These are phyloP conservation scores for Melanerpes aurifrons DNA, from an alignment of 2,113 vertebrate species.

Conservation along the genomic window DNA sequence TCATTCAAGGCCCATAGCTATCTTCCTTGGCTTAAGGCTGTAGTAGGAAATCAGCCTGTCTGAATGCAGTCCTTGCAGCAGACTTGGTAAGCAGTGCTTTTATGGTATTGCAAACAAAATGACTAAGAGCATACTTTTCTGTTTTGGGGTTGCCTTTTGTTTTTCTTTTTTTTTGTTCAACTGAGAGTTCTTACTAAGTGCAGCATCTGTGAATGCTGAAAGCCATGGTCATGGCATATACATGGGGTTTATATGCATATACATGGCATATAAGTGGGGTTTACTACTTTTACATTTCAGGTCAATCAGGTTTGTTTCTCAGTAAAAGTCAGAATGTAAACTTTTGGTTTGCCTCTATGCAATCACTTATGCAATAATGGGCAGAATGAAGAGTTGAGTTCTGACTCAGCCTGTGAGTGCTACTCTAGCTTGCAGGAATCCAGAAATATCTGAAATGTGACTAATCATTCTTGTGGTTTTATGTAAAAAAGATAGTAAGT, in stretches of 20 bases:
- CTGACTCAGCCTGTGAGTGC: constrained; percentile 34
- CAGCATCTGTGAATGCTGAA: neutral
- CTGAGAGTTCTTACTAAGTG: neutral
- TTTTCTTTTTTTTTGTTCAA: neutral
- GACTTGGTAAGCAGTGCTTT: neutral
- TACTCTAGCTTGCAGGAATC: constrained; percentile 34
- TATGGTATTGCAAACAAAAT: neutral
- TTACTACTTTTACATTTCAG: neutral
- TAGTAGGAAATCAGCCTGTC: neutral
- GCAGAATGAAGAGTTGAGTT: constrained; percentile 3
- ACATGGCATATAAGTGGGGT: neutral
- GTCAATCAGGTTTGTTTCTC: neutral
- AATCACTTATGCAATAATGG: neutral
- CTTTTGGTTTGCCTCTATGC: neutral
- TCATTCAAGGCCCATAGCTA: neutral
- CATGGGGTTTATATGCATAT: no score
- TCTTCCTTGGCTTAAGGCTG: neutral
- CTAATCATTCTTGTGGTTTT: constrained; percentile 41
- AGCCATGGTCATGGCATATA: neutral
- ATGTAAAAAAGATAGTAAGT: constrained; percentile 17
- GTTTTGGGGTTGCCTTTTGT: neutral
- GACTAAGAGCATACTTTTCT: neutral
- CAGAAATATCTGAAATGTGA: constrained; percentile 56
- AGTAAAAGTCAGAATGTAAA: neutral
- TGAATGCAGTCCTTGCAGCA: neutral